Conservation (phyloP, 1,140 invertebrate species). For the Caerostris darwini region DNA sequence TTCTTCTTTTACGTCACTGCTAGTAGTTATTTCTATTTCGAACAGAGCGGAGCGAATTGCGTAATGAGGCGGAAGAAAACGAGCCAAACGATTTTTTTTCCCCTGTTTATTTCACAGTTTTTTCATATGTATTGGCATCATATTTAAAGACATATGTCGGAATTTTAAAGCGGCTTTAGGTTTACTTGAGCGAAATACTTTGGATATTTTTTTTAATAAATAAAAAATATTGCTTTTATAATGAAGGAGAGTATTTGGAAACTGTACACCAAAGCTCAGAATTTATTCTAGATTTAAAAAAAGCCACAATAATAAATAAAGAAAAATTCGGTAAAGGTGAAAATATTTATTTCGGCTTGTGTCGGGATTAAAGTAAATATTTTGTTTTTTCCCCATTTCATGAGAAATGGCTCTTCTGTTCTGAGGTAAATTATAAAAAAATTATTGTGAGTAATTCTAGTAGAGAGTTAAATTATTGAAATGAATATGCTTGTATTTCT, state of each 20-base stretch:
- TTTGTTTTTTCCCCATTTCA: background rate
- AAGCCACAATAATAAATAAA: background rate
- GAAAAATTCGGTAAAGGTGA: background rate
- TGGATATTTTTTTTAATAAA: background rate
- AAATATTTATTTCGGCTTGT: background rate
- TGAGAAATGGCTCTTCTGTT: background rate
- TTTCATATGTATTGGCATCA: constrained; percentile 2
- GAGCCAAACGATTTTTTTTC: constrained; percentile 44
- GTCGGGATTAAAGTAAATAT: background rate
- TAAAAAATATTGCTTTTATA: background rate
- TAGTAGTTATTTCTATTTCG: constrained; percentile 52
- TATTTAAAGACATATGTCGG: constrained; percentile 59
- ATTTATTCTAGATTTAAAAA: background rate
- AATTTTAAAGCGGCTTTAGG: constrained; percentile 44
- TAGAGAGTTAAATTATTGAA: background rate
- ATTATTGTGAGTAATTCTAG: background rate
- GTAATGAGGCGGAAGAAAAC: constrained; percentile 62
- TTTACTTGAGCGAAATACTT: background rate
- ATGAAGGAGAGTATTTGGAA: background rate
- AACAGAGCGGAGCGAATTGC: constrained; percentile 34
- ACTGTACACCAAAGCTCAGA: background rate
- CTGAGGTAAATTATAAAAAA: background rate
- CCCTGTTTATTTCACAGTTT: constrained; percentile 11
- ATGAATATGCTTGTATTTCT: too few species aligned
- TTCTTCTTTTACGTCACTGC: background rate